Evolutionary conservation across 2,113 vertebrate genomes (phyloP).

Genomic region (Strigops habroptila): DNA sequence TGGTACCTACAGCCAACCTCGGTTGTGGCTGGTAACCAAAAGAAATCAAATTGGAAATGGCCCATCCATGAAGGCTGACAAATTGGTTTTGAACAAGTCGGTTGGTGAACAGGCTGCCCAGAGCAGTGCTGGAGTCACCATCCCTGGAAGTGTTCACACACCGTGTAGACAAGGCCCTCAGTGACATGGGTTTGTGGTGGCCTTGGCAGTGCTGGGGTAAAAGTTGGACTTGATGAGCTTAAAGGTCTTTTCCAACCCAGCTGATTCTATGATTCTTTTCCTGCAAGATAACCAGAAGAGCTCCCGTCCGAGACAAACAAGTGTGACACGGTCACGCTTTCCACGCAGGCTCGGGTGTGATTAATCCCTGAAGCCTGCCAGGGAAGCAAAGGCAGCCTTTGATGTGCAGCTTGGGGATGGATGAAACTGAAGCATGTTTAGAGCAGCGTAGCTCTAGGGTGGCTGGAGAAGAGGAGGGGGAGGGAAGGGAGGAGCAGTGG

Average conservation of each 20-base stretch:
- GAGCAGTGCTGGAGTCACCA: not conserved
- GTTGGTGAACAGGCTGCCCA: not conserved
- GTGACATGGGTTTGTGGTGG: not conserved
- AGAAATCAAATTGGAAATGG: accelerated
- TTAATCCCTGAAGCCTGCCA: constrained; percentile 20
- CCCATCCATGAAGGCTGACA: accelerated
- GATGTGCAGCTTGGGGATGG: constrained; percentile 35
- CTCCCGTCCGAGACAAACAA: not conserved
- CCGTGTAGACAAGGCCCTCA: not conserved
- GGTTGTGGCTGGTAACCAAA: not conserved
- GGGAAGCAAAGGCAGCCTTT: constrained; percentile 33
- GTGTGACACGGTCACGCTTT: not conserved
- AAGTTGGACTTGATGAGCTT: not conserved
- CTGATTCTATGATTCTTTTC: not conserved
- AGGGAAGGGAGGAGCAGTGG: not conserved
- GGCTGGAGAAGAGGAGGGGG: not conserved
- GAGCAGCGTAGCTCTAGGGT: not conserved
- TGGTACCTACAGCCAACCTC: not conserved
- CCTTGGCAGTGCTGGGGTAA: not conserved
- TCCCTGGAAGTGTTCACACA: not conserved
- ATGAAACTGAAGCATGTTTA: not conserved
- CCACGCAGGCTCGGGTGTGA: not conserved
- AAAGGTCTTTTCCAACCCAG: not conserved
- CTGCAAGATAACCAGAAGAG: not conserved
- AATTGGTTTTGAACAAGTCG: not conserved